phyloP scores from a whole-genome alignment of 1,140 invertebrate species.

The Lepidurus couesii region DNA sequence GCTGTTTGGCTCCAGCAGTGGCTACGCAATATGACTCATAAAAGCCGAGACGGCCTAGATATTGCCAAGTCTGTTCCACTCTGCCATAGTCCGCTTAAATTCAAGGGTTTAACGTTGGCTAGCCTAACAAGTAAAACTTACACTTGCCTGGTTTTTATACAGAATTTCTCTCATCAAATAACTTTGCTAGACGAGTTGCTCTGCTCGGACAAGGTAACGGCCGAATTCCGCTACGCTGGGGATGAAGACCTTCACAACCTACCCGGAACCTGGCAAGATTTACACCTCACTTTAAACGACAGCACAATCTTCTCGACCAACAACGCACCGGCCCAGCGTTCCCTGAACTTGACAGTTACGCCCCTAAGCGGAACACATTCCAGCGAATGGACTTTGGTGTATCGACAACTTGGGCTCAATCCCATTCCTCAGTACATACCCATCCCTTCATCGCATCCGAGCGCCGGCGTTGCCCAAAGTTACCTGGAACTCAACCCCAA shows the following conservation, averaged over 20 bases:
- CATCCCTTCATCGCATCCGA: not conserved
- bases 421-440: not conserved
- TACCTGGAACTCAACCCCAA: not conserved
- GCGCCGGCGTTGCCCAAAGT: not conserved
- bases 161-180: not conserved
- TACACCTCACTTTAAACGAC: not conserved
- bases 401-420: not conserved
- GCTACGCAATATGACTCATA: not conserved
- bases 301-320: not conserved
- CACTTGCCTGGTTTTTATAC: not conserved
- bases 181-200: not conserved
- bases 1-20: constrained; percentile 37
- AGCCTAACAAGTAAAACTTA: not conserved
- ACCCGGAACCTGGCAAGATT: not conserved
- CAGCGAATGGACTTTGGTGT: not conserved
- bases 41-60: not conserved
- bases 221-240: not conserved
- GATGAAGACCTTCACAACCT: not conserved
- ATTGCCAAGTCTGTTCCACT: not conserved
- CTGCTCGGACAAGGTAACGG: not conserved
- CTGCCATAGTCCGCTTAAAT: not conserved
- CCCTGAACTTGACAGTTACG: not conserved
- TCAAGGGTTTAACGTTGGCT: not conserved
- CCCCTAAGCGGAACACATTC: not conserved
- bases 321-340: not conserved